Percentiles rank a stretch among this genome's conserved stretches.
These are phyloP conservation scores for Oxygymnocypris stewartii DNA, from an alignment of 2,113 vertebrate genomes.

Conservation along the genomic window DNA sequence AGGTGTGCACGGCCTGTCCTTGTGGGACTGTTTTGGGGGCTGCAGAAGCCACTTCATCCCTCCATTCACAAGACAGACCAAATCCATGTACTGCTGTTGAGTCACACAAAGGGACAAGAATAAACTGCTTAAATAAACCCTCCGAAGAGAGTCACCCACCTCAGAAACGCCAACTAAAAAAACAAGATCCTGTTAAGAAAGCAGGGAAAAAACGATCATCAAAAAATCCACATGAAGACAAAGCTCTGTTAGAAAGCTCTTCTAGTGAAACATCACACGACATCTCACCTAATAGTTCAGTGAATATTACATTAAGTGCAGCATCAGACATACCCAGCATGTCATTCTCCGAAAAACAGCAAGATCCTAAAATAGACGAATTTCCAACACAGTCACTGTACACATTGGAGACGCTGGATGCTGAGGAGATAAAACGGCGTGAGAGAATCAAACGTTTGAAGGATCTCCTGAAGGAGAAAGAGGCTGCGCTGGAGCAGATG, in stretches of 20 bases:
- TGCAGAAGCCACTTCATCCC: background rate
- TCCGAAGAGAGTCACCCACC: background rate
- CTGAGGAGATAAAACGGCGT: constrained; percentile 77
- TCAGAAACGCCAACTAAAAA: background rate
- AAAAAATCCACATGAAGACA: background rate
- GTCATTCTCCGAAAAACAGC: background rate
- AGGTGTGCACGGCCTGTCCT: constrained; percentile 63
- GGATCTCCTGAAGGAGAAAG: constrained; percentile 77
- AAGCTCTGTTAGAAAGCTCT: background rate
- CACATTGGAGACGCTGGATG: constrained; percentile 59
- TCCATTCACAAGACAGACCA: constrained; percentile 24
- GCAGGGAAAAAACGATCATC: background rate
- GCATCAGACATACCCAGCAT: constrained; percentile 6
- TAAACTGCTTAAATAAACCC: background rate
- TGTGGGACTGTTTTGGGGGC: constrained; percentile 58
- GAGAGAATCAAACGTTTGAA: constrained; percentile 82
- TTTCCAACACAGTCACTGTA: constrained; percentile 16
- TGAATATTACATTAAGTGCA: background rate
- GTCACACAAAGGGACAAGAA: background rate
- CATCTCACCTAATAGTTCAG: background rate
- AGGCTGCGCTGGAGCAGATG: constrained; percentile 79
- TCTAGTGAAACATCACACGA: background rate
- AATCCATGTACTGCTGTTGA: background rate
- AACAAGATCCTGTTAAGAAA: constrained; percentile 4
- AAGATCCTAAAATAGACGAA: background rate